phyloP scores from a whole-genome alignment of 1,140 invertebrate species.

The Theocolax elegans region DNA sequence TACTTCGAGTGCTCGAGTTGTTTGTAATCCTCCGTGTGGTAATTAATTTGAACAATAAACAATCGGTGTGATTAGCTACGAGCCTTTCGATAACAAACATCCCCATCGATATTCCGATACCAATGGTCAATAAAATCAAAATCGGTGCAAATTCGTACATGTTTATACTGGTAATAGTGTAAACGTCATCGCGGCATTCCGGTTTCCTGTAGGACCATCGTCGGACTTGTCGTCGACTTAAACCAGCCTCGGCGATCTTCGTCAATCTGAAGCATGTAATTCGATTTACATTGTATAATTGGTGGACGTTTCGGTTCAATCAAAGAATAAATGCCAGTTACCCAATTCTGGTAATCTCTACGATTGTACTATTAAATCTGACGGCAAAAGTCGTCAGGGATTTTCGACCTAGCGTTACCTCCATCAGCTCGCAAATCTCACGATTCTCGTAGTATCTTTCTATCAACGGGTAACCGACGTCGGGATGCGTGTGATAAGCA shows the following conservation, averaged over 20 bases:
- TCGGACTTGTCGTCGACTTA: conserved; percentile 1
- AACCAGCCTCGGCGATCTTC: conserved; percentile 18
- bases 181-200: not conserved
- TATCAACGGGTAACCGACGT: conserved; percentile 44
- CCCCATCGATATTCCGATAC: not conserved
- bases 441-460: conserved; percentile 45
- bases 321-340: not conserved
- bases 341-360: conserved; percentile 20
- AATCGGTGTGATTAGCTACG: not conserved
- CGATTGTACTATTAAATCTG: not conserved
- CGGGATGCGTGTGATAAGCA: conserved; percentile 47
- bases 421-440: conserved; percentile 47
- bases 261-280: not conserved
- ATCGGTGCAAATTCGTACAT: conserved; percentile 30
- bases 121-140: conserved; percentile 13
- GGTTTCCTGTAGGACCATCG: conserved; percentile 21
- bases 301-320: not conserved
- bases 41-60: no score
- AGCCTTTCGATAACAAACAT: not conserved
- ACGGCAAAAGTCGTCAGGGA: conserved; percentile 5
- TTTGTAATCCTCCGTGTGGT: no score
- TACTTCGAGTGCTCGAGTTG: no score
- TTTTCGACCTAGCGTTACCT: conserved; percentile 3
- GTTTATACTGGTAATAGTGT: not conserved
- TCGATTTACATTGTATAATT: no score